Evolutionary conservation across 2,888 invertebrate genomes (phyloP).

Genomic region (Caradrina clavipalpis): DNA sequence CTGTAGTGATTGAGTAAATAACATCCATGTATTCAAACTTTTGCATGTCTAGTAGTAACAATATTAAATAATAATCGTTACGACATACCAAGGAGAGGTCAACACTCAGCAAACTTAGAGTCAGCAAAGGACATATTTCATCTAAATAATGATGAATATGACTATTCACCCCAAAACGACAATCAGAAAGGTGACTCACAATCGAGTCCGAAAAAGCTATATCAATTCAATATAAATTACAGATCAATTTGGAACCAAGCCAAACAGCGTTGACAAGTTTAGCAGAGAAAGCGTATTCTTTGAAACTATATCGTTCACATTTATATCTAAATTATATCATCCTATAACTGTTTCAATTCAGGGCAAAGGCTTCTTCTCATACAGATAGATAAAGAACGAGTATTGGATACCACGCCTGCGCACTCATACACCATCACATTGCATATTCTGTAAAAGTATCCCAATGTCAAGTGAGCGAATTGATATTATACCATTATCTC

Average conservation of each 20-base stretch:
- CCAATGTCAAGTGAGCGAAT: too few relatives aligned
- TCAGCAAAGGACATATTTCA: not conserved
- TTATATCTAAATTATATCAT: constrained; percentile 14
- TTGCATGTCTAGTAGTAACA: too few relatives aligned
- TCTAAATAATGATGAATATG: not conserved
- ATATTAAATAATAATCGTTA: too few relatives aligned
- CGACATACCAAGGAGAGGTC: too few relatives aligned
- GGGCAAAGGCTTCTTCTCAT: too few relatives aligned
- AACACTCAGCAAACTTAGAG: not conserved
- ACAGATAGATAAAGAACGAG: too few relatives aligned
- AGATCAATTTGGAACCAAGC: constrained; percentile 49
- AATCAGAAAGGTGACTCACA: constrained; percentile 7
- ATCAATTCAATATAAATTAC: constrained; percentile 50
- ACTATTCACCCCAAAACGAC: not conserved
- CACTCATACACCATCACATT: not conserved
- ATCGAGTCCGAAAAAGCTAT: constrained; percentile 11
- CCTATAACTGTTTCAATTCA: not conserved
- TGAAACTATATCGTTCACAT: constrained; percentile 14
- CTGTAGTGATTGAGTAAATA: too few relatives aligned
- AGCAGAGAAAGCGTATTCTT: constrained; percentile 26
- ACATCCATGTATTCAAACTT: too few relatives aligned
- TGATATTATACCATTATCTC: too few relatives aligned
- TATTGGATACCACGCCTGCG: not conserved
- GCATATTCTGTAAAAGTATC: too few relatives aligned
- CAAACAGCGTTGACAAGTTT: constrained; percentile 31